phyloP scores from a whole-genome alignment of 1,140 invertebrate species.

The Leptinotarsa undecemlineata region DNA sequence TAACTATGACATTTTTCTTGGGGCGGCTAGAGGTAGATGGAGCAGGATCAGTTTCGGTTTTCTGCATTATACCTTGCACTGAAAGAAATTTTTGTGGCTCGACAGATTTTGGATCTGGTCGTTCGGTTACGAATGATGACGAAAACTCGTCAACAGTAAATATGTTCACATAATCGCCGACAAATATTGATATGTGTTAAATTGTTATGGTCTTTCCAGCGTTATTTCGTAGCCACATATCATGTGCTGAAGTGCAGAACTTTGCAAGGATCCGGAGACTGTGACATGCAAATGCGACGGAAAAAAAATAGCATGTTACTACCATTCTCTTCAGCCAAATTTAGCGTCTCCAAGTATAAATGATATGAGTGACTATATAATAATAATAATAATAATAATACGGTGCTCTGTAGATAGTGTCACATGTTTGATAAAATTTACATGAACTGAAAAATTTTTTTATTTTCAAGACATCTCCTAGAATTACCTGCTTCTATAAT shows the following conservation, averaged over 20 bases:
- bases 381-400: conserved; percentile 29
- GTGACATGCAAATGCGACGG: conserved; percentile 21
- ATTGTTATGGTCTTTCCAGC: too few species aligned
- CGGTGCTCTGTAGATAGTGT: neutral
- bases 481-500: neutral
- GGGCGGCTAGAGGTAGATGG: conserved; percentile 30
- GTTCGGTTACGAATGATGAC: conserved; percentile 44
- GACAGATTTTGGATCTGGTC: conserved; percentile 28
- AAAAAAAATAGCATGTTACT: conserved; percentile 34
- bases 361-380: conserved; percentile 50
- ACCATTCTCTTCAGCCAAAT: conserved; percentile 34
- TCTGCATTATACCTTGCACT: conserved; percentile 24
- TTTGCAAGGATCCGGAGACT: too few species aligned
- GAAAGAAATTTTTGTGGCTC: conserved; percentile 28
- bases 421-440: neutral
- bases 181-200: too few species aligned
- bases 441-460: neutral
- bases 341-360: conserved; percentile 31
- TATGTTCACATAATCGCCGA: too few species aligned
- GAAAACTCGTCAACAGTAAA: conserved; percentile 27
- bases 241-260: too few species aligned
- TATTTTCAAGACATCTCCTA: neutral
- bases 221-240: too few species aligned
- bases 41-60: neutral
- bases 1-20: neutral